Percentiles rank a stretch among this genome's conserved stretches.
Conservation (phyloP, 2,113 vertebrate genomes). For the Pedetes capensis region DNA sequence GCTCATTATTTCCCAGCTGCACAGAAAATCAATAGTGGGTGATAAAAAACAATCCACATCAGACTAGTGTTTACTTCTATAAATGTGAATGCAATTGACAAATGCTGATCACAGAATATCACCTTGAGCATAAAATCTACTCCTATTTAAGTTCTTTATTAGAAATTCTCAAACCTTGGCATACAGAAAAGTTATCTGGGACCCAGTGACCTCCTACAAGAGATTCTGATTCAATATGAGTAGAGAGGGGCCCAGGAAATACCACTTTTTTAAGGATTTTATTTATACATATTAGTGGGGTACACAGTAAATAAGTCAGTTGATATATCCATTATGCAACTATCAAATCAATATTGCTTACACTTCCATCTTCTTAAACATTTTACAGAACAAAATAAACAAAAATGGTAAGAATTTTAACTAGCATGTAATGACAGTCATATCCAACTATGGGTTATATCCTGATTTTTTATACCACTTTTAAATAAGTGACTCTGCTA, state of each 20-base stretch:
- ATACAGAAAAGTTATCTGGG: background rate
- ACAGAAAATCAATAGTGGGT: background rate
- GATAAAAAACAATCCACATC: no score
- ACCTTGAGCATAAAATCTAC: background rate
- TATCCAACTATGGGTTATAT: no score
- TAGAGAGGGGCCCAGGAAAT: background rate
- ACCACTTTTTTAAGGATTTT: no score
- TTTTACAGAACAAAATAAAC: no score
- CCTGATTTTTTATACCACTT: no score
- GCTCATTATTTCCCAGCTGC: background rate
- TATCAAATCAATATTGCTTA: no score
- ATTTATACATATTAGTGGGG: no score
- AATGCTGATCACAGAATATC: background rate
- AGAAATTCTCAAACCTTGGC: constrained; percentile 24
- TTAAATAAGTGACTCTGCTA: background rate
- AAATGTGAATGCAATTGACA: background rate
- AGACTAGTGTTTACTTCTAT: background rate
- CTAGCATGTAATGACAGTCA: no score
- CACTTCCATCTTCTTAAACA: no score
- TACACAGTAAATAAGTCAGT: no score
- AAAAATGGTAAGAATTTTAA: no score
- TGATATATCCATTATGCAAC: no score
- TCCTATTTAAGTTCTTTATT: background rate
- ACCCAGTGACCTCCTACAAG: background rate
- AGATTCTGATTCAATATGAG: background rate